phyloP scores from a whole-genome alignment of 2,113 vertebrate genomes.

The Felis chaus region DNA sequence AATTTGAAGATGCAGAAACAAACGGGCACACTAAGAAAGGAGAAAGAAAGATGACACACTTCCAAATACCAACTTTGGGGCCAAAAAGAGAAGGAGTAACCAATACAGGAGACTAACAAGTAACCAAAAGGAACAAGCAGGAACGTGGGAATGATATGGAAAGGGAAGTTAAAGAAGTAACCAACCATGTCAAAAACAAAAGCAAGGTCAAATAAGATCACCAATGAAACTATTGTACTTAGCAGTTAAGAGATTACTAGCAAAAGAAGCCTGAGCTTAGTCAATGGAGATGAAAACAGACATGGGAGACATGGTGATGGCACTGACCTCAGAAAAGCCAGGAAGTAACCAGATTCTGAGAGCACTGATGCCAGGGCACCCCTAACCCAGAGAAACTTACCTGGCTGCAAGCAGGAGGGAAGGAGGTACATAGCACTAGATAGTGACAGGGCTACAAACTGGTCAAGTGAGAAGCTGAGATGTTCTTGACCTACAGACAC shows the following conservation, averaged over 20 bases:
- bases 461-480: background rate
- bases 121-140: background rate
- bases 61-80: background rate
- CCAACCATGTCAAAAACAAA: background rate
- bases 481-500: background rate
- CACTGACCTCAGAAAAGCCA: background rate
- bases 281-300: background rate
- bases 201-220: background rate
- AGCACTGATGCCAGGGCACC: background rate
- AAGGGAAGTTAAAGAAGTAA: background rate
- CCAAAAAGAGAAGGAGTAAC: background rate
- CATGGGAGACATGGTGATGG: background rate
- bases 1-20: background rate
- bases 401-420: background rate
- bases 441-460: background rate
- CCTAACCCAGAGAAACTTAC: too few species aligned
- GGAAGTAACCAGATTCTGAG: background rate
- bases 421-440: rapidly evolving
- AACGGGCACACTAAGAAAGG: background rate
- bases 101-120: background rate
- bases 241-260: background rate
- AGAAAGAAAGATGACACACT: background rate
- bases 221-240: background rate
- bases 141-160: background rate
- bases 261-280: background rate